Evolutionary conservation across 2,113 vertebrate species (phyloP).

Genomic region (Mastomys natalensis): DNA sequence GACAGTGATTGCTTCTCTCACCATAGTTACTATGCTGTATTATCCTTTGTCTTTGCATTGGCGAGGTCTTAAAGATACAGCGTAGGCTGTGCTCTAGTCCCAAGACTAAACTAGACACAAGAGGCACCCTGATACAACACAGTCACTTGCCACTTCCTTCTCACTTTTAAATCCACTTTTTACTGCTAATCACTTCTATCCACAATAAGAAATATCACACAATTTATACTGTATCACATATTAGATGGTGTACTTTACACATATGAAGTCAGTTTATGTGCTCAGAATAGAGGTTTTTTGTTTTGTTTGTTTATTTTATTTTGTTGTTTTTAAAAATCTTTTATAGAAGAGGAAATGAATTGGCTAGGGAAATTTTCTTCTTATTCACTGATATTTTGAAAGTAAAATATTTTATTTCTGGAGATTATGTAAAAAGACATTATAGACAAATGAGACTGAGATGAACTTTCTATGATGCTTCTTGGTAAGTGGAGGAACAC

Average conservation of each 20-base stretch:
- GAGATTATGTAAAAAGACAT: not conserved
- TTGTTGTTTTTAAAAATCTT: not conserved
- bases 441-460: not conserved
- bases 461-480: constrained; percentile 12
- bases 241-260: not conserved
- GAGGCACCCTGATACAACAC: not conserved
- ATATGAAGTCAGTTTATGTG: not conserved
- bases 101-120: constrained; percentile 21
- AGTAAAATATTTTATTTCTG: constrained; percentile 35
- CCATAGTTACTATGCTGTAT: constrained; percentile 5
- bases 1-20: constrained; percentile 11
- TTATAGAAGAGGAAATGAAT: not conserved
- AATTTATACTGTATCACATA: not conserved
- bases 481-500: not conserved
- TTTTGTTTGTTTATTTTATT: not conserved
- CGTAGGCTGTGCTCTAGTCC: not conserved
- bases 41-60: not conserved
- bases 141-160: not conserved
- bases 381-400: not conserved
- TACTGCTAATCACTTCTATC: not conserved
- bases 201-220: constrained; percentile 11
- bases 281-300: not conserved
- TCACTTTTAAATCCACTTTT: not conserved
- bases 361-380: constrained; percentile 18
- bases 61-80: not conserved